phyloP scores from a whole-genome alignment of 2,888 invertebrate genomes.

The Eristalis tenax region DNA sequence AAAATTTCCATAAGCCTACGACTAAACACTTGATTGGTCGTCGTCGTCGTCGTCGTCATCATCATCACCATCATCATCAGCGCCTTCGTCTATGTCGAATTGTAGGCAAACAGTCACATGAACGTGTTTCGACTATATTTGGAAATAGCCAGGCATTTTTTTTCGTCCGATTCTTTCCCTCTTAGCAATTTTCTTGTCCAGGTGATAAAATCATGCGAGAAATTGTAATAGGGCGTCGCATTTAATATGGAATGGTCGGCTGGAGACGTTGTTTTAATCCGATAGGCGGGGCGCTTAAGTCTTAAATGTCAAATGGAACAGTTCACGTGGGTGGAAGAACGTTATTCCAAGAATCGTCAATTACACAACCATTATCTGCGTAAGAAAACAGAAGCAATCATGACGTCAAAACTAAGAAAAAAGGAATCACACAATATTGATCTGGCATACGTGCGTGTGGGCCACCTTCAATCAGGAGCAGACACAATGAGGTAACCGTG shows the following conservation, averaged over 20 bases:
- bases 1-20: constrained; percentile 1
- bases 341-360: no score
- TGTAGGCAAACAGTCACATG: neutral
- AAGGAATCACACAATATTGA: no score
- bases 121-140: neutral
- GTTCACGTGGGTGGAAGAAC: neutral
- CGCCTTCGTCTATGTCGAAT: no score
- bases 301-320: neutral
- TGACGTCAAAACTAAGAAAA: no score
- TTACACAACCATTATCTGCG: no score
- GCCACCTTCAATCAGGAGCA: no score
- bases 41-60: neutral
- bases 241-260: no score
- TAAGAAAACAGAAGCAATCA: no score
- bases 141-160: neutral
- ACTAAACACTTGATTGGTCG: neutral
- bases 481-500: no score
- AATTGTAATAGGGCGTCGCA: neutral
- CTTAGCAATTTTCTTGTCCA: neutral
- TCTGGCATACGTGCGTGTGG: no score
- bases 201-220: neutral
- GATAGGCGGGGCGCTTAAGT: neutral
- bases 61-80: no score
- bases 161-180: no score
- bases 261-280: neutral